Evolutionary conservation across 2,888 invertebrate species (phyloP).

Genomic region (Taphrorychus bicolor): DNA sequence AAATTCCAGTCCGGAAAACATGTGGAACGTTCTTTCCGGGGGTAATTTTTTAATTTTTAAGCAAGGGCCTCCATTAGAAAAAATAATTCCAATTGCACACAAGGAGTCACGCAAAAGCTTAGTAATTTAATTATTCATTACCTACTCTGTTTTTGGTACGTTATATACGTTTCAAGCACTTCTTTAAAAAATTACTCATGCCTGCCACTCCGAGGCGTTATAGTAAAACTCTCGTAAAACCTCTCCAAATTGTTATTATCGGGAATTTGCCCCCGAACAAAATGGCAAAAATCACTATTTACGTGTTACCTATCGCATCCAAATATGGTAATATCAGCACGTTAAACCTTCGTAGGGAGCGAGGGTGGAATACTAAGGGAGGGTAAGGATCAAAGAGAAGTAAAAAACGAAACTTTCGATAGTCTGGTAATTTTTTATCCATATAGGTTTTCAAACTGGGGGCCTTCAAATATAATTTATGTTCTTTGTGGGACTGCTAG

Average conservation of each 20-base stretch:
- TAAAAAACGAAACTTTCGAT: constrained; percentile 16
- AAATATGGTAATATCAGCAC: constrained; percentile 17
- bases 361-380: constrained; percentile 6
- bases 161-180: too few species aligned
- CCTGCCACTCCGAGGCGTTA: not conserved
- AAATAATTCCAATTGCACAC: not conserved
- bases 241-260: constrained; percentile 5
- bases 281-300: constrained; percentile 20
- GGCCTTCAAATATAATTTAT: constrained; percentile 7
- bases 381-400: constrained; percentile 14
- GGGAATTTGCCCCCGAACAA: not conserved
- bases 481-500: not conserved
- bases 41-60: not conserved
- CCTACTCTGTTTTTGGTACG: too few species aligned
- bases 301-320: not conserved
- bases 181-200: not conserved
- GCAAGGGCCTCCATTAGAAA: not conserved
- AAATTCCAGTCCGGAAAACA: not conserved
- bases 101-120: not conserved
- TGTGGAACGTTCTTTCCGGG: not conserved
- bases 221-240: not conserved
- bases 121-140: too few species aligned
- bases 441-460: not conserved
- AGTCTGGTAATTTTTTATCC: constrained; percentile 11
- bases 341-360: constrained; percentile 4